Conservation (phyloP, 2,888 invertebrate genomes). For the Phoronis australis region DNA sequence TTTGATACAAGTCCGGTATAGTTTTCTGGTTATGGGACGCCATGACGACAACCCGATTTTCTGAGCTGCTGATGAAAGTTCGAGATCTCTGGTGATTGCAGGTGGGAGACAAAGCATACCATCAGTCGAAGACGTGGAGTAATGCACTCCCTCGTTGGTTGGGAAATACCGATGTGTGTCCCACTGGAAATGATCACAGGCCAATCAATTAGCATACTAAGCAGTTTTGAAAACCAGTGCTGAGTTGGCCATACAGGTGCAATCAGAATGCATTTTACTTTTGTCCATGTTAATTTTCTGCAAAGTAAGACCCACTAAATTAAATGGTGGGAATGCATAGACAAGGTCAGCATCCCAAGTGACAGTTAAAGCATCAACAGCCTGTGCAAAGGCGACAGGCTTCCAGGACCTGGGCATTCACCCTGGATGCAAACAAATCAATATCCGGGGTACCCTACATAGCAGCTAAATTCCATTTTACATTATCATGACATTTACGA, state of each 20-base stretch:
- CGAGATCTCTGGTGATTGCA: too few relatives aligned
- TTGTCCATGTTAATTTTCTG: constrained; percentile 8
- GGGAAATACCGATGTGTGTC: too few relatives aligned
- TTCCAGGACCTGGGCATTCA: constrained; percentile 5
- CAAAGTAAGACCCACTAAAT: constrained; percentile 2
- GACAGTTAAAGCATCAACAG: constrained; percentile 8
- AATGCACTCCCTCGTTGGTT: too few relatives aligned
- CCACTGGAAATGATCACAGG: not conserved
- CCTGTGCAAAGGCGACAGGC: constrained; percentile 6
- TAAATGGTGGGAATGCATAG: constrained; percentile 13
- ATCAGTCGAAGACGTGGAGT: too few relatives aligned
- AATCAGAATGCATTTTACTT: constrained; percentile 5
- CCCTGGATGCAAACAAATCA: constrained; percentile 7
- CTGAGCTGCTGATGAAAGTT: not conserved
- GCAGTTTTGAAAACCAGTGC: constrained; percentile 7
- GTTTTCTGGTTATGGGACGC: not conserved
- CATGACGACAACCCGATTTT: not conserved
- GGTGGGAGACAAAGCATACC: too few relatives aligned
- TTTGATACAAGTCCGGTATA: not conserved
- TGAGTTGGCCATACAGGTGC: constrained; percentile 10
- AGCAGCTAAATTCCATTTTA: constrained; percentile 2
- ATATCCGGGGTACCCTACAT: not conserved
- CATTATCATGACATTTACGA: not conserved
- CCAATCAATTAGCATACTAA: not conserved
- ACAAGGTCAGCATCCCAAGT: constrained; percentile 5